Conservation (phyloP, 1,140 invertebrate genomes). For the Drosophila parabipectinata region DNA sequence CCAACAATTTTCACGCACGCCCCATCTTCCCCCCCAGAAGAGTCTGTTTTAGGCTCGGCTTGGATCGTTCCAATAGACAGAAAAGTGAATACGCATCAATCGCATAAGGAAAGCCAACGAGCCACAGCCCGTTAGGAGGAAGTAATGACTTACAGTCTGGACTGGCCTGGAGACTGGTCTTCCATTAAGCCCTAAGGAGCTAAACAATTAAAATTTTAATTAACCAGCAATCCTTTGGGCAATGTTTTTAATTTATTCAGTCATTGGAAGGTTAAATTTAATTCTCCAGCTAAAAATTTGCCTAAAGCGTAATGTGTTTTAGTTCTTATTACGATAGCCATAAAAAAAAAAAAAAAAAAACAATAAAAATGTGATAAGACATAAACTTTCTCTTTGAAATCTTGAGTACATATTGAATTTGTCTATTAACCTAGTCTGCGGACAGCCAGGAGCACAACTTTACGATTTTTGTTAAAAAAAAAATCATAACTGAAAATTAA, state of each 20-base stretch:
- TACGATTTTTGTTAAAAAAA: slow-evolving; percentile 1
- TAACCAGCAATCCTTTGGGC: too few species aligned
- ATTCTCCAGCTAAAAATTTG: background rate
- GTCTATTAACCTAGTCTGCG: background rate
- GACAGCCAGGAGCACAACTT: slow-evolving; percentile 2
- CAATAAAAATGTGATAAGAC: too few species aligned
- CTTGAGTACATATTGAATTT: background rate
- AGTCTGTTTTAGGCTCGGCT: slow-evolving; percentile 9
- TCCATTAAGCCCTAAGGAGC: slow-evolving; percentile 20
- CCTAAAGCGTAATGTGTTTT: background rate
- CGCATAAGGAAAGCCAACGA: slow-evolving; percentile 45
- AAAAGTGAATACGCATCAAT: slow-evolving; percentile 33
- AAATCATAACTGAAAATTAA: background rate
- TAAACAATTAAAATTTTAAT: background rate
- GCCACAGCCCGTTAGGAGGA: slow-evolving; percentile 42
- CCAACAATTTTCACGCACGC: slow-evolving; percentile 73
- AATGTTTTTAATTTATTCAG: too few species aligned
- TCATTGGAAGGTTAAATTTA: too few species aligned
- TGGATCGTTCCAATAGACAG: background rate
- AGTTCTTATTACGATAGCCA: background rate
- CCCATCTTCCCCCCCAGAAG: slow-evolving; percentile 36
- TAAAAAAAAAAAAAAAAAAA: background rate
- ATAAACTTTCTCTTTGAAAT: too few species aligned
- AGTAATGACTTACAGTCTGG: slow-evolving; percentile 1
- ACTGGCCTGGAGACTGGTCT: slow-evolving; percentile 3